Evolutionary conservation across 2,797 vertebrate genomes (phyloP), one percentile per base, ranked within the genome.

Genomic region (Sebastes elongatus): DNA sequence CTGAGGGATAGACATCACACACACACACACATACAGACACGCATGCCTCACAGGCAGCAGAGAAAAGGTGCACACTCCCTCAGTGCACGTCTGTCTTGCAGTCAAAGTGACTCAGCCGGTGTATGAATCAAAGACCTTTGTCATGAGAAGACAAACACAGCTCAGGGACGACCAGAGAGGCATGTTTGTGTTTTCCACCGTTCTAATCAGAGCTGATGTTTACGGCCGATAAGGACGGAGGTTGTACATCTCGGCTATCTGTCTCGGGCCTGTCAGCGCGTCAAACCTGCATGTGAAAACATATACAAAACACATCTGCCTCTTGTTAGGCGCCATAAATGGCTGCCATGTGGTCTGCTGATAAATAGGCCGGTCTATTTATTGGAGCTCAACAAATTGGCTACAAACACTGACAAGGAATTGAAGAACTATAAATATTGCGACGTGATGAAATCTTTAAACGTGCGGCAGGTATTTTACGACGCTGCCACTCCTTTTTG

Each of bases 381-480:
- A 96, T 96, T 96, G 95, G 96, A 95, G 93, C 95, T 95, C 96
- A 97, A 96, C 96, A 96, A 95, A 96, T 91, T 95, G 96, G 94
- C 95, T 94, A 95, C 95, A 95, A 96, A 96, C 86, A 93, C 95
- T 95, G 96, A 96, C 96, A 96, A 94, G 95, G 95, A 93, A 96
- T 96, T 89, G 94, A 94, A 95, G 95, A 92, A 94, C 95, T 91
- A 94, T 96, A 96, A 92, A 95, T 96, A 94, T 94, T 92, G 86
- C 81, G 69, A 89, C 35, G 89, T 84, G 94, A 94, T 96, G 95
- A 96, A 95, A 96, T 91, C 93, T 96, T 96, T 95, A 95, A 96
- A 95, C 73, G 88, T 93, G 92, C 94, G 87, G 89, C 94, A 95
- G 93, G 94, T 95, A 94, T 90, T 96, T 96, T 95, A 96, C 76